A percentile compares a stretch with the other conserved stretches of the same genome.
Conservation (phyloP, 2,113 vertebrate species). For the Gasterosteus nipponicus region DNA sequence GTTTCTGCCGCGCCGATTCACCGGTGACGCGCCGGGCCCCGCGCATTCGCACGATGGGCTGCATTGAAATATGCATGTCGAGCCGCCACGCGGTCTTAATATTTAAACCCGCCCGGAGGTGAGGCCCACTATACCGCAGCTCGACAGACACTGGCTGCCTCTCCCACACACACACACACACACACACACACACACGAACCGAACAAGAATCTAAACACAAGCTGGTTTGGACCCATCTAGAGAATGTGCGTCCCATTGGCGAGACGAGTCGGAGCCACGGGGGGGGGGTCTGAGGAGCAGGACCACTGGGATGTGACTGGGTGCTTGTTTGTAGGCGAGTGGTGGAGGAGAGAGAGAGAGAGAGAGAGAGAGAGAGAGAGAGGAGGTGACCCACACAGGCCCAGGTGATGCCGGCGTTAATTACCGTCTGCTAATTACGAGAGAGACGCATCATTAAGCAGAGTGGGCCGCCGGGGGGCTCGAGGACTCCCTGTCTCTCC, state of each 20-base stretch:
- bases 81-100: slow-evolving; percentile 74
- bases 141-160: slow-evolving; percentile 65
- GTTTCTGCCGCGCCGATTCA: slow-evolving; percentile 21
- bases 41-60: slow-evolving; percentile 50
- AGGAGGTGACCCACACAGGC: slow-evolving; percentile 68
- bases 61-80: slow-evolving; percentile 79
- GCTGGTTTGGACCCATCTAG: slow-evolving; percentile 61
- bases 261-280: not conserved
- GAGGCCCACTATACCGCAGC: slow-evolving; percentile 62
- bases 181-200: slow-evolving; percentile 29
- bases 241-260: slow-evolving; percentile 38
- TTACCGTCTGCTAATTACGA: slow-evolving; percentile 81
- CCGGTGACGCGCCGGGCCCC: slow-evolving; percentile 37
- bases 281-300: slow-evolving; percentile 5
- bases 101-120: slow-evolving; percentile 82
- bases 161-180: slow-evolving; percentile 36
- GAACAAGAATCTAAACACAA: slow-evolving; percentile 54
- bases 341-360: slow-evolving; percentile 11
- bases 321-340: slow-evolving; percentile 37
- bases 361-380: slow-evolving; percentile 15
- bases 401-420: slow-evolving; percentile 74
- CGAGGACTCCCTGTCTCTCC: slow-evolving; percentile 65
- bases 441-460: slow-evolving; percentile 78
- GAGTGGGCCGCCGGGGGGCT: slow-evolving; percentile 69
- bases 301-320: slow-evolving; percentile 38